Percentiles rank a stretch among this genome's conserved stretches.
Evolutionary conservation across 92 coral and sea anemone genomes (phyloP).

Genomic region (Palythoa caribaeorum): DNA sequence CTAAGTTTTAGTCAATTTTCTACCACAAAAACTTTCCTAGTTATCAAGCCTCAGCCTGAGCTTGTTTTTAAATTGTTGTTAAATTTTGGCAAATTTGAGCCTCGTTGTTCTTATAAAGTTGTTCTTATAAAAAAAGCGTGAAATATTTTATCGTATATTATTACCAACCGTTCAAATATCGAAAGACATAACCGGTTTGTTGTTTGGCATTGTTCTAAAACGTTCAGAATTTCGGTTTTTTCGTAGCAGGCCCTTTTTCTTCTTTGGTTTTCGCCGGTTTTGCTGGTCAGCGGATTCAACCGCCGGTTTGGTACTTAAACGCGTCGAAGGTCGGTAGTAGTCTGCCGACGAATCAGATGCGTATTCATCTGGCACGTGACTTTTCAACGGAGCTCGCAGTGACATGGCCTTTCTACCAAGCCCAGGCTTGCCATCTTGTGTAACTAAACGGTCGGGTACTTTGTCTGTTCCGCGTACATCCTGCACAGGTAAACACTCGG

Average conservation of each 20-base stretch:
- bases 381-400: not conserved
- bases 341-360: constrained; percentile 39
- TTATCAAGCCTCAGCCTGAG: too few relatives aligned
- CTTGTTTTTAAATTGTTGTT: too few relatives aligned
- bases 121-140: too few relatives aligned
- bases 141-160: not conserved
- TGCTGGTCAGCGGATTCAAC: constrained; percentile 17
- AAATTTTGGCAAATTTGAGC: too few relatives aligned
- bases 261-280: constrained; percentile 22
- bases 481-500: not conserved
- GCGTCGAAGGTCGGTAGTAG: constrained; percentile 27
- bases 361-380: constrained; percentile 12
- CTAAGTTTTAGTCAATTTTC: too few relatives aligned
- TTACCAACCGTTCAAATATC: constrained; percentile 26
- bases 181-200: constrained; percentile 35
- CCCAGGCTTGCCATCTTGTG: not conserved
- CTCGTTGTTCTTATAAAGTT: too few relatives aligned
- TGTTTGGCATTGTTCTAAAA: not conserved
- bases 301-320: not conserved
- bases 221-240: constrained; percentile 26
- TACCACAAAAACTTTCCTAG: too few relatives aligned
- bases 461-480: too few relatives aligned
- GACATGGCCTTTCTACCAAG: constrained; percentile 10
- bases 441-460: not conserved
- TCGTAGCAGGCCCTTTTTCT: constrained; percentile 19